Conservation (phyloP, 2,888 invertebrate genomes). For the Geophilus truncorum region DNA sequence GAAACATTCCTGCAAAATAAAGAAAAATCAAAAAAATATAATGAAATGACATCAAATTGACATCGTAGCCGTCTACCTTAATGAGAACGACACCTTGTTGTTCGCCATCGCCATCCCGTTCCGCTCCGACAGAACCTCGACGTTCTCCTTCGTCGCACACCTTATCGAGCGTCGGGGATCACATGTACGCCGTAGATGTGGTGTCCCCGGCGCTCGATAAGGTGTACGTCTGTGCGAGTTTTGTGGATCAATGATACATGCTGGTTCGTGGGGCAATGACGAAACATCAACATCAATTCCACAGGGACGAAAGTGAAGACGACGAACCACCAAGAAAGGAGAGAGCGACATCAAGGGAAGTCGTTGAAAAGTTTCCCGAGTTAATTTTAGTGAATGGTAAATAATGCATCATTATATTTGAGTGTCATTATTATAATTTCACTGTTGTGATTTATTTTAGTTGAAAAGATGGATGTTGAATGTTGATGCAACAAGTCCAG, state of each 20-base stretch:
- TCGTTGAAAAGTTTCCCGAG: too few relatives aligned
- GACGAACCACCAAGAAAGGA: too few relatives aligned
- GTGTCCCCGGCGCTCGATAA: not conserved
- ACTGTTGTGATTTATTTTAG: too few relatives aligned
- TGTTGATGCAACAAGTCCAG: too few relatives aligned
- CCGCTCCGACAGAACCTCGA: not conserved
- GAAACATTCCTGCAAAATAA: not conserved
- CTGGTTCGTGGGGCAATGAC: not conserved
- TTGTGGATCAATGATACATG: not conserved
- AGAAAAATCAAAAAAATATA: not conserved
- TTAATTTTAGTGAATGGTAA: too few relatives aligned
- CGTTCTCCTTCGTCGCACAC: not conserved
- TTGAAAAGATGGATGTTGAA: too few relatives aligned
- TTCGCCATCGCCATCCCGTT: not conserved
- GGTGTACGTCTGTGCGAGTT: not conserved
- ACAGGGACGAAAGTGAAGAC: not conserved
- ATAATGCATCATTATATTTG: too few relatives aligned
- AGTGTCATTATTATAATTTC: too few relatives aligned
- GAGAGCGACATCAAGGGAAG: too few relatives aligned
- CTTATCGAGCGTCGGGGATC: too few relatives aligned
- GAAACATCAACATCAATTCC: not conserved
- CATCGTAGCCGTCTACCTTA: constrained; percentile 5
- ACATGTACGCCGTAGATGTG: too few relatives aligned
- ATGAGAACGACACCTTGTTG: not conserved
- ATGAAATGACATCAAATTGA: not conserved